These are phyloP conservation scores for Macrotrachela quadricornifera DNA, from an alignment of 1,140 invertebrate genomes.

Conservation along the genomic window DNA sequence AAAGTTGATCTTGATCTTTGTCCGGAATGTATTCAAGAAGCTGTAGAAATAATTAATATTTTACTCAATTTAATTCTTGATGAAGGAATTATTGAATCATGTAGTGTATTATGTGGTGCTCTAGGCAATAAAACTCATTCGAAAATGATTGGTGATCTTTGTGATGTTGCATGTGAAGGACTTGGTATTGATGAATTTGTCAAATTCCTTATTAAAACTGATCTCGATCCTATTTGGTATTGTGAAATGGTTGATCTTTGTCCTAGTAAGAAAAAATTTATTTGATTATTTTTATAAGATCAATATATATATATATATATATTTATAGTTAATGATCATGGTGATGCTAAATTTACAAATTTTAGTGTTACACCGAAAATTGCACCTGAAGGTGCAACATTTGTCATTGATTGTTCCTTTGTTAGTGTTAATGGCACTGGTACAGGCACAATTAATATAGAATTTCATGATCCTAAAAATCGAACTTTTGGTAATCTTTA, in stretches of 20 bases:
- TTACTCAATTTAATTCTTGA: constrained; percentile 10
- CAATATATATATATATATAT: too few species aligned
- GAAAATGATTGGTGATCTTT: constrained; percentile 15
- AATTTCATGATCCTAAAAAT: constrained; percentile 16
- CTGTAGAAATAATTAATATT: too few species aligned
- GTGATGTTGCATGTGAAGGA: constrained; percentile 18
- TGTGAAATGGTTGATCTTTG: constrained; percentile 19
- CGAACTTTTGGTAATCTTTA: constrained; percentile 19
- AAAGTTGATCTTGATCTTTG: too few species aligned
- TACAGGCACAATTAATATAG: constrained; percentile 18
- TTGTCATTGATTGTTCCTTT: constrained; percentile 6
- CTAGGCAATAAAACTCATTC: constrained; percentile 18
- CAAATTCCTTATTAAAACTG: constrained; percentile 18
- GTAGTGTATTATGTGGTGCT: constrained; percentile 14
- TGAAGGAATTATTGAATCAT: constrained; percentile 16
- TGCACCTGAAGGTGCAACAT: constrained; percentile 18
- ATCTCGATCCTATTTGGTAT: constrained; percentile 23
- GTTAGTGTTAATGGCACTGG: constrained; percentile 20
- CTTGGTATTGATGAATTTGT: constrained; percentile 21
- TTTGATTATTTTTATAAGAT: too few species aligned
- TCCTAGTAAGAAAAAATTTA: constrained; percentile 7
- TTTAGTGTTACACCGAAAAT: constrained; percentile 13
- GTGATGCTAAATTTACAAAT: constrained; percentile 20
- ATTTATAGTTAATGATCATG: constrained; percentile 14
- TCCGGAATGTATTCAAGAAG: too few species aligned